Evolutionary conservation across 2,888 invertebrate genomes (phyloP).

Genomic region (Drosophila testacea): DNA sequence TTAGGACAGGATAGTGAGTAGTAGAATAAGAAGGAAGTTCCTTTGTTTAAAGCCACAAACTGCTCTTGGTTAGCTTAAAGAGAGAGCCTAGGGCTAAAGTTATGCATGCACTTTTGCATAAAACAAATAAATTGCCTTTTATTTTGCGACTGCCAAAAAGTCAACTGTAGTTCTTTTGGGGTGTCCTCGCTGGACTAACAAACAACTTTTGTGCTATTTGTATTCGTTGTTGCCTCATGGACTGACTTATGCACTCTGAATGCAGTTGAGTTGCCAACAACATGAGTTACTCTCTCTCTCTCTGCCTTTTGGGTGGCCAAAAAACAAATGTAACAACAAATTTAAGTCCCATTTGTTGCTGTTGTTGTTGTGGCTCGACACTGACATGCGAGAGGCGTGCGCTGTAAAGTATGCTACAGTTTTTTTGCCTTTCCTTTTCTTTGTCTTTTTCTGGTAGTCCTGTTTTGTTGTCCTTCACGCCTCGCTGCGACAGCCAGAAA

Average conservation of each 20-base stretch:
- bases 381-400: conserved; percentile 56
- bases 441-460: conserved; percentile 19
- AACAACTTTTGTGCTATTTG: conserved; percentile 43
- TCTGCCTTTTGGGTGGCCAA: conserved; percentile 14
- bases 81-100: neutral
- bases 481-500: conserved; percentile 51
- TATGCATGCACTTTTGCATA: conserved; percentile 28
- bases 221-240: conserved; percentile 50
- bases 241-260: conserved; percentile 75
- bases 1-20: conserved; percentile 1
- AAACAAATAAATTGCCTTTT: conserved; percentile 58
- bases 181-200: conserved; percentile 35
- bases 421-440: conserved; percentile 13
- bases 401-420: conserved; percentile 40
- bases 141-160: conserved; percentile 48
- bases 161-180: conserved; percentile 24
- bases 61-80: conserved; percentile 14
- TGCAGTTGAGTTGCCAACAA: conserved; percentile 71
- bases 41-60: conserved; percentile 9
- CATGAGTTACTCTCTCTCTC: neutral
- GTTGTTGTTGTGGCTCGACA: conserved; percentile 12
- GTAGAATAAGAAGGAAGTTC: neutral
- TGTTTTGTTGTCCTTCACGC: conserved; percentile 55
- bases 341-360: conserved; percentile 66
- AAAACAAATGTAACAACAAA: conserved; percentile 61